These are phyloP conservation scores for Odontomyia ornata DNA, from an alignment of 2,888 invertebrate genomes.

Conservation along the genomic window DNA sequence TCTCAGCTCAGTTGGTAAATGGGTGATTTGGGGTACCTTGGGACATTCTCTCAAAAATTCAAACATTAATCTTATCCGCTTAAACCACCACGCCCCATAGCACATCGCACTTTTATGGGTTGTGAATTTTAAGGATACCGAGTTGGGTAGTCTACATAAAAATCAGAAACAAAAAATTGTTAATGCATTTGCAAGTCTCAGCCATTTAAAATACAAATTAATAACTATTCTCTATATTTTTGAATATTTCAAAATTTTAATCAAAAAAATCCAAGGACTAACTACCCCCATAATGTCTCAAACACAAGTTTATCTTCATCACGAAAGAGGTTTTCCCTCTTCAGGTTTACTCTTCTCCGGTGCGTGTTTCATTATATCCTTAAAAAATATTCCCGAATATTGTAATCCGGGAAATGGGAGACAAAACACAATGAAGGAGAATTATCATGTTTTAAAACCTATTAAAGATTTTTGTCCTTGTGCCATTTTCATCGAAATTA, in stretches of 20 bases:
- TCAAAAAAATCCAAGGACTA: too few species aligned
- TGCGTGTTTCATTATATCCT: slow-evolving; percentile 33
- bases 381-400: slow-evolving; percentile 38
- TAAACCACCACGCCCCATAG: slow-evolving; percentile 15
- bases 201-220: too few species aligned
- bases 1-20: slow-evolving; percentile 1
- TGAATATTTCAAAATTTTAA: too few species aligned
- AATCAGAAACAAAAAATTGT: too few species aligned
- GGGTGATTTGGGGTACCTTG: slow-evolving; percentile 25
- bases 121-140: neutral
- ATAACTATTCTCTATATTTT: too few species aligned
- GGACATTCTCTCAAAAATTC: slow-evolving; percentile 28
- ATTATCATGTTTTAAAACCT: slow-evolving; percentile 48
- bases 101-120: neutral
- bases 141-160: too few species aligned
- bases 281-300: too few species aligned
- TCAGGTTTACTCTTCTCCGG: neutral
- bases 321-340: slow-evolving; percentile 13
- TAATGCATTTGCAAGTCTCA: too few species aligned
- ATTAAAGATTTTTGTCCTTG: slow-evolving; percentile 45
- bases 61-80: slow-evolving; percentile 7
- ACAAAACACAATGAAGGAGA: slow-evolving; percentile 46
- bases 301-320: neutral
- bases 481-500: slow-evolving; percentile 42
- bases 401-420: slow-evolving; percentile 22